Percentiles rank a stretch among this genome's conserved stretches.
These are phyloP conservation scores for Serrognathus titanus DNA, from an alignment of 2,888 invertebrate genomes.

Conservation along the genomic window DNA sequence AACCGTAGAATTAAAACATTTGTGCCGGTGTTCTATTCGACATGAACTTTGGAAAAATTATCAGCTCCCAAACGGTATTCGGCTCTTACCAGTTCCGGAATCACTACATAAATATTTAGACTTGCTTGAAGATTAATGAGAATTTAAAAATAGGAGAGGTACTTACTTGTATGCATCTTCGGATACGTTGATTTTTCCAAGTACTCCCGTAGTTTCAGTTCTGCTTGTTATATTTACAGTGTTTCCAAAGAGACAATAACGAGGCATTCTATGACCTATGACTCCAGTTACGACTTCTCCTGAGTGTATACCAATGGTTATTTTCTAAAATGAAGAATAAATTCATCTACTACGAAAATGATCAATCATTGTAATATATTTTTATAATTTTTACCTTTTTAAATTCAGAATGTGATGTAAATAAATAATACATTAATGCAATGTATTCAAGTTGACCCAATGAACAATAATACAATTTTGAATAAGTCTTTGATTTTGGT, in stretches of 20 bases:
- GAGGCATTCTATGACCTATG: slow-evolving; percentile 90
- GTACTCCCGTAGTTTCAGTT: slow-evolving; percentile 87
- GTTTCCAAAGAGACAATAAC: slow-evolving; percentile 91
- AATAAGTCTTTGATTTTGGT: too few species aligned
- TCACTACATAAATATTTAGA: slow-evolving; percentile 69
- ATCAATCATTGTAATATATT: too few species aligned
- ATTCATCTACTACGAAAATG: too few species aligned
- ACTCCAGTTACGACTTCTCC: slow-evolving; percentile 94
- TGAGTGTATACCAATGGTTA: slow-evolving; percentile 91
- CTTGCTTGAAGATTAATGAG: slow-evolving; percentile 62
- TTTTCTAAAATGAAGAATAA: slow-evolving; percentile 60
- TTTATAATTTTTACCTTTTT: too few species aligned
- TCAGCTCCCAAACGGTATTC: slow-evolving; percentile 72
- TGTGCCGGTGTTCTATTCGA: slow-evolving; percentile 70
- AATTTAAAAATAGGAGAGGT: not conserved
- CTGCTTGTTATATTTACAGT: slow-evolving; percentile 91
- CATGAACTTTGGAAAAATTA: slow-evolving; percentile 64
- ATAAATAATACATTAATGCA: too few species aligned
- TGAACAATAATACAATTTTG: too few species aligned
- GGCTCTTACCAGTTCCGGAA: slow-evolving; percentile 63
- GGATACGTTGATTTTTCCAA: slow-evolving; percentile 87
- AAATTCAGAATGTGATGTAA: too few species aligned
- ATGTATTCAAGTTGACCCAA: too few species aligned
- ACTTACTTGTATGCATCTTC: slow-evolving; percentile 85
- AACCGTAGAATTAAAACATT: slow-evolving; percentile 71